Base-by-base conservation (phyloP, 1,140 invertebrate genomes). In the Sitodiplosis mosellana region DNA sequence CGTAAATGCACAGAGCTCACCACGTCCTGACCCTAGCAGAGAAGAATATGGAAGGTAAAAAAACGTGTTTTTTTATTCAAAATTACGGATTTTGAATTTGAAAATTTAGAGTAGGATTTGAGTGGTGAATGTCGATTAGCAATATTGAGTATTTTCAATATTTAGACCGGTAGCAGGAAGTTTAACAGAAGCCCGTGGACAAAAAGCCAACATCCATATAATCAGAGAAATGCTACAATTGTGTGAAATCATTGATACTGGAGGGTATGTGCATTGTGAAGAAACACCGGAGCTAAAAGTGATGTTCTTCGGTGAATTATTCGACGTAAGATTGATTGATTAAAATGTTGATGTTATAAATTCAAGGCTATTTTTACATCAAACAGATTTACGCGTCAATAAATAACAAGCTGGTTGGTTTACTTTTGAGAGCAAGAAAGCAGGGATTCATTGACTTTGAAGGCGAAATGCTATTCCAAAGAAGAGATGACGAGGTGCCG, bases 401-500 rank as follows among this genome's bases (percentile, higher is more conserved):
- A 55, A 92, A 85, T 27, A 85, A 92, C 64, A 95, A 95, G 69
- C 74, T 92, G 10, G 93, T 97, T 2, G 94, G 93, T 7, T 75
- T 96, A 42, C 66, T 98, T 18, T 63, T 98, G 49, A 71, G 93
- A 50, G 91, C 92, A 1, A 74, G 94, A 49, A 96, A 95, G 62
- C 82, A 95, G 59, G 81, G 86, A 33, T 68, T 94, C 19, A 69
- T 97, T 3, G 77, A 81, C 54, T 98, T 98, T 62, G 86, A 95
- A 67, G 91, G 90, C 46, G 93, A 98, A 72, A 90, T 88, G 65
- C 69, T 98, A 27, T 97, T 89, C 61, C 93, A 96, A 78, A 77
- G 90, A 59, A 72, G 87, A 52, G 91, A 97, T 59, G 91, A 96
- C 54, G 71, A 92, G 56, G 88, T 92, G 1, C 77, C 88, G 1